Percentiles rank a stretch among this genome's conserved stretches.
These are phyloP conservation scores for Salvator merianae DNA, from an alignment of 2,113 vertebrate genomes.

Conservation along the genomic window DNA sequence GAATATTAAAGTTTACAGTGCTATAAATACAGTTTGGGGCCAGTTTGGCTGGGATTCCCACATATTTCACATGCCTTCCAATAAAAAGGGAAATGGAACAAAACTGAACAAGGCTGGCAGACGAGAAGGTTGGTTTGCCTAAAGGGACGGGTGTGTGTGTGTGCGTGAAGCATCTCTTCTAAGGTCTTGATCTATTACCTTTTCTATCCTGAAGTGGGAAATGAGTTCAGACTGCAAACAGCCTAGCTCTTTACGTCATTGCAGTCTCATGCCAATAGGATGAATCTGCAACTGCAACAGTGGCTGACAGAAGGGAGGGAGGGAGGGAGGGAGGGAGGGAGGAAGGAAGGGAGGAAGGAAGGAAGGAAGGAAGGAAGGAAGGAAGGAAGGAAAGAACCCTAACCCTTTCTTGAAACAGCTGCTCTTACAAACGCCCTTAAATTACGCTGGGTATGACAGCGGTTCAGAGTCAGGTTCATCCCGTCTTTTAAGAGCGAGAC, in stretches of 20 bases:
- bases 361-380: too few species aligned
- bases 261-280: constrained; percentile 24
- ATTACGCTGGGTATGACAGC: constrained; percentile 7
- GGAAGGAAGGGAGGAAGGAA: not conserved
- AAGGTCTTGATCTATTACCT: not conserved
- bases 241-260: not conserved
- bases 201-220: constrained; percentile 19
- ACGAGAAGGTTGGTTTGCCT: constrained; percentile 9
- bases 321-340: not conserved
- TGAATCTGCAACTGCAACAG: not conserved
- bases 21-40: constrained; percentile 32
- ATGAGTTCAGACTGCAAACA: not conserved
- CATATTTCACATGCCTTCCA: constrained; percentile 18
- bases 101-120: constrained; percentile 3
- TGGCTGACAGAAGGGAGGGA: too few species aligned
- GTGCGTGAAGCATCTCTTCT: too few species aligned
- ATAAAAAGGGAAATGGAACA: not conserved
- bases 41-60: not conserved
- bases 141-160: constrained; percentile 22
- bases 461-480: not conserved
- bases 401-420: not conserved
- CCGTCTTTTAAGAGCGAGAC: not conserved
- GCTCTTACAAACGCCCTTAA: not conserved
- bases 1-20: constrained; percentile 39
- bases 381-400: too few species aligned